A percentile compares a stretch with the other conserved stretches of the same genome.
Evolutionary conservation across 2,113 vertebrate genomes (phyloP).

Genomic region (Siniperca chuatsi): DNA sequence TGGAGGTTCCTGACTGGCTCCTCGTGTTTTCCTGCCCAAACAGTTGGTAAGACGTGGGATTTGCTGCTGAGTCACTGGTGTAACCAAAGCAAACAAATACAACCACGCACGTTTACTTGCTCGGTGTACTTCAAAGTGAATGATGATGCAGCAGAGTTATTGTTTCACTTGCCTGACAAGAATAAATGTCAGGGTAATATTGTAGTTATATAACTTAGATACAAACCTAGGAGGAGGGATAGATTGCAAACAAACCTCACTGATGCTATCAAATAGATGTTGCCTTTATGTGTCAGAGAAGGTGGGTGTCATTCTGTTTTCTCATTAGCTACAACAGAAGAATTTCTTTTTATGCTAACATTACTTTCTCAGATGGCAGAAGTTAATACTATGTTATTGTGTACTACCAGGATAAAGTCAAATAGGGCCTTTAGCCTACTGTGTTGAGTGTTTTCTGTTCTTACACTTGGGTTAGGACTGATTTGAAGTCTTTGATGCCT

Average conservation of each 20-base stretch:
- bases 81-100: constrained; percentile 54
- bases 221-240: constrained; percentile 6
- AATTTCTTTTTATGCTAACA: neutral
- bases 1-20: constrained; percentile 30
- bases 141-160: constrained; percentile 6
- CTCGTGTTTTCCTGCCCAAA: constrained; percentile 45
- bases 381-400: neutral
- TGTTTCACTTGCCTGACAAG: constrained; percentile 30
- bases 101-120: constrained; percentile 36
- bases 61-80: constrained; percentile 47
- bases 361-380: neutral
- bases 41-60: constrained; percentile 56
- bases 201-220: constrained; percentile 30
- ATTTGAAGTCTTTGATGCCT: neutral
- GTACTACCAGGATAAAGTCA: neutral
- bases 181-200: constrained; percentile 51
- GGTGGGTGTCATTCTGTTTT: constrained; percentile 26
- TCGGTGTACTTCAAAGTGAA: constrained; percentile 9
- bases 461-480: neutral
- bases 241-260: constrained; percentile 17
- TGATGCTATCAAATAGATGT: constrained; percentile 34
- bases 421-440: neutral
- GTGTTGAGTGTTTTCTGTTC: neutral
- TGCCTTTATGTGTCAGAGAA: constrained; percentile 32
- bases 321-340: neutral